Conservation (phyloP, 1,140 invertebrate species). For the Leptinotarsa undecemlineata region DNA sequence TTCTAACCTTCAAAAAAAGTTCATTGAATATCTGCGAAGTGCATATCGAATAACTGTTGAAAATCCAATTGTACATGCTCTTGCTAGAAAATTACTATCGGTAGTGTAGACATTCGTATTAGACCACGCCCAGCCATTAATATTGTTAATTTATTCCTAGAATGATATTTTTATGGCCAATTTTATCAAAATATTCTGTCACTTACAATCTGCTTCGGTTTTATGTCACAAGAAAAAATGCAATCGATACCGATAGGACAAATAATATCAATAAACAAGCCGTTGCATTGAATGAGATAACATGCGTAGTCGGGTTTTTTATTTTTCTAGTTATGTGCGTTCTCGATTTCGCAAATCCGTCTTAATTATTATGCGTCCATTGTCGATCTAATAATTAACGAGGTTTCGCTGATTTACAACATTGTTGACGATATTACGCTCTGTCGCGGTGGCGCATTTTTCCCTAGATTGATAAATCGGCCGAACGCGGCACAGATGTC, state of each 20-base stretch:
- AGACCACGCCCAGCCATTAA: background rate
- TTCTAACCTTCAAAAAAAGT: no score
- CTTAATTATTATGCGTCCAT: background rate
- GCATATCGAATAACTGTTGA: no score
- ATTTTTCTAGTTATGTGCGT: background rate
- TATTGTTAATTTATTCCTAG: background rate
- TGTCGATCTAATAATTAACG: background rate
- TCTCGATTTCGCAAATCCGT: background rate
- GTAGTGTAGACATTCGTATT: no score
- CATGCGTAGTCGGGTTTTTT: background rate
- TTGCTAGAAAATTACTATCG: no score
- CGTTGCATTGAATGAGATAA: background rate
- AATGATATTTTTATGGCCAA: no score
- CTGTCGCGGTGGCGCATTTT: background rate
- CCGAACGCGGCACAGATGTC: slow-evolving; percentile 3
- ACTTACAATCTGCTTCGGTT: no score
- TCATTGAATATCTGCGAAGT: no score
- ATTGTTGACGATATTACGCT: background rate
- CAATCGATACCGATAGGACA: background rate
- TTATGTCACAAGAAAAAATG: background rate
- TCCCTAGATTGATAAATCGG: background rate
- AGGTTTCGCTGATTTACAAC: background rate
- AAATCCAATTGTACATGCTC: no score
- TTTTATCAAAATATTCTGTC: no score
- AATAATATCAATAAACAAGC: slow-evolving; percentile 3